These are phyloP conservation scores for Microctonus brassicae DNA, from an alignment of 2,888 invertebrate genomes.

Conservation along the genomic window DNA sequence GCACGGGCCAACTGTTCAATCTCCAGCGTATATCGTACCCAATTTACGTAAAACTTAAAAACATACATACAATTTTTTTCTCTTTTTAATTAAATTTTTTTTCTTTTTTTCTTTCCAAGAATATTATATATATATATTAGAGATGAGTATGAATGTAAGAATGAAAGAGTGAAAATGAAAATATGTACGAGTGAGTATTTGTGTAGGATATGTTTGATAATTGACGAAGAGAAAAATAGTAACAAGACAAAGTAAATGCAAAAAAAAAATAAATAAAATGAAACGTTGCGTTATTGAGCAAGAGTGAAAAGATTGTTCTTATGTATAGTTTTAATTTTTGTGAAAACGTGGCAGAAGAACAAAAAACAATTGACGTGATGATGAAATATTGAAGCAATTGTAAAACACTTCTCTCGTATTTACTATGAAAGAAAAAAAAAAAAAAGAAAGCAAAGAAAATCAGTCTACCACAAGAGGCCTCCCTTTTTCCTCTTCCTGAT, in stretches of 20 bases:
- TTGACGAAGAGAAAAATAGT: background rate
- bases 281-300: constrained; percentile 49
- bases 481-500: constrained; percentile 49
- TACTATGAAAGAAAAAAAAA: constrained; percentile 34
- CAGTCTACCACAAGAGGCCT: constrained; percentile 55
- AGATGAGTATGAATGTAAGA: constrained; percentile 44
- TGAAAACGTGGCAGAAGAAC: constrained; percentile 48
- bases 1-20: constrained; percentile 58
- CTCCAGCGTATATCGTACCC: constrained; percentile 53
- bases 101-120: constrained; percentile 51
- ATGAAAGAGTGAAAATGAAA: constrained; percentile 38
- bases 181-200: constrained; percentile 41
- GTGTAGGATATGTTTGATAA: constrained; percentile 20
- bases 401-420: constrained; percentile 51
- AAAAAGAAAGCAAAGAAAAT: constrained; percentile 25
- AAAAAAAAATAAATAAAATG: constrained; percentile 44
- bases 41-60: constrained; percentile 52
- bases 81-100: too few species aligned
- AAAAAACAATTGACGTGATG: constrained; percentile 50
- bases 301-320: constrained; percentile 56
- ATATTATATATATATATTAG: constrained; percentile 59
- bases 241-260: constrained; percentile 42
- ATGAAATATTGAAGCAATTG: constrained; percentile 53
- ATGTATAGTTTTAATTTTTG: constrained; percentile 60
- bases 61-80: constrained; percentile 45